phyloP scores from a whole-genome alignment of 2,797 vertebrate species.

The Leptatherina wallacei region DNA sequence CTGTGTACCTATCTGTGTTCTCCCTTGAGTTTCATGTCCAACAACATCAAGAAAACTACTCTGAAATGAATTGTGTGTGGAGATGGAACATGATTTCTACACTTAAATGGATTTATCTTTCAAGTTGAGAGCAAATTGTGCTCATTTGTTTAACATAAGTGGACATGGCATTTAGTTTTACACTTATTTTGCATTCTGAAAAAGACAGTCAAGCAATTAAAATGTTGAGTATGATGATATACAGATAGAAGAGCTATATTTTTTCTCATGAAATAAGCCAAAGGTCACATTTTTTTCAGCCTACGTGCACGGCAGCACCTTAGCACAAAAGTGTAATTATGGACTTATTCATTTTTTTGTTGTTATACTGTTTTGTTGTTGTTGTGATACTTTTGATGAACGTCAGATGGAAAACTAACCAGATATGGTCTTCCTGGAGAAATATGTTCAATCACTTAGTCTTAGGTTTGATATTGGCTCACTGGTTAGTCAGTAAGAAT shows the following conservation, averaged over 20 bases:
- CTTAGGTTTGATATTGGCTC: slow-evolving; percentile 29
- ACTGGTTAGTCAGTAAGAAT: slow-evolving; percentile 52
- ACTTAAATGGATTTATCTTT: not conserved
- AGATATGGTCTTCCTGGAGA: slow-evolving; percentile 1
- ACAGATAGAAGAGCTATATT: not conserved
- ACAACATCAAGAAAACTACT: slow-evolving; percentile 16
- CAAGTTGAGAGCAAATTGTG: not conserved
- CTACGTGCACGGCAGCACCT: not conserved
- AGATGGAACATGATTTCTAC: slow-evolving; percentile 4
- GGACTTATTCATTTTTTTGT: not conserved
- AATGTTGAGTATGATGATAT: not conserved
- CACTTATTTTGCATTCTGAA: not conserved
- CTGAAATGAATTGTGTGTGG: slow-evolving; percentile 15
- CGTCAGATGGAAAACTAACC: not conserved
- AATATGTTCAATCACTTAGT: slow-evolving; percentile 4
- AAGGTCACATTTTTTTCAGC: not conserved
- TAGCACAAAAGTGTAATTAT: not conserved
- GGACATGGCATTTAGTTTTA: not conserved
- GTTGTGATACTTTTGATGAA: not conserved
- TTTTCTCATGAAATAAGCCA: too few relatives aligned
- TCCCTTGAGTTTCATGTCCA: slow-evolving; percentile 41
- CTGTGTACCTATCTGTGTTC: slow-evolving; percentile 45
- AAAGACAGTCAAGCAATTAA: too few relatives aligned
- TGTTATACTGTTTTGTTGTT: not conserved
- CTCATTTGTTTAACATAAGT: not conserved